A percentile compares a stretch with the other conserved stretches of the same genome.
phyloP scores from a whole-genome alignment of 1,140 invertebrate species.

The Drosophila subpulchrella region DNA sequence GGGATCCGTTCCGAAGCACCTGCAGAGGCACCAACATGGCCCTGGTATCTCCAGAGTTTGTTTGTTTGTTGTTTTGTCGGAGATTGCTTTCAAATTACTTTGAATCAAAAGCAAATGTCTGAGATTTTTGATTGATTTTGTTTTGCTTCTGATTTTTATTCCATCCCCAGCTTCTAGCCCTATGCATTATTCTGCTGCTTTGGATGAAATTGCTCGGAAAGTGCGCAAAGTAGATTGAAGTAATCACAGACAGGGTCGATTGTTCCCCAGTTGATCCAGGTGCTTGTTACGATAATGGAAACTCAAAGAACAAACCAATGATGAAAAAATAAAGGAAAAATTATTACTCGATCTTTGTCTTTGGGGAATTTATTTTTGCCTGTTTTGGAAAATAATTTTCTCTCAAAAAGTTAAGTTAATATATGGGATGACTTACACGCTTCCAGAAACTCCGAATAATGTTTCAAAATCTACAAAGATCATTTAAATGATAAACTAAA shows the following conservation, averaged over 20 bases:
- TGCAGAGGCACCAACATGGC: slow-evolving; percentile 53
- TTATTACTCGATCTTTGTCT: neutral
- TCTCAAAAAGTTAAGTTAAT: too few species aligned
- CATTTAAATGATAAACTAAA: too few species aligned
- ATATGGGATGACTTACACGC: too few species aligned
- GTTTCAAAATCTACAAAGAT: too few species aligned
- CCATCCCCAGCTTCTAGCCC: slow-evolving; percentile 1
- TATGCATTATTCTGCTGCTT: slow-evolving; percentile 43
- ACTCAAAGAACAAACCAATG: slow-evolving; percentile 13
- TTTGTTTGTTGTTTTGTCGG: slow-evolving; percentile 65
- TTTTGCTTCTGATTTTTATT: slow-evolving; percentile 37
- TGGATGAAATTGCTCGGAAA: slow-evolving; percentile 76
- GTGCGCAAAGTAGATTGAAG: slow-evolving; percentile 72
- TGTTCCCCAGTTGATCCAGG: slow-evolving; percentile 8
- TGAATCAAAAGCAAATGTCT: slow-evolving; percentile 60
- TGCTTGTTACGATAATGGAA: slow-evolving; percentile 34
- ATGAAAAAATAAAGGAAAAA: neutral
- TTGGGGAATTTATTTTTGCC: neutral
- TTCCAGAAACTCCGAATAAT: too few species aligned
- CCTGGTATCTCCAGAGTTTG: slow-evolving; percentile 57
- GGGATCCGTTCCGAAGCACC: slow-evolving; percentile 3
- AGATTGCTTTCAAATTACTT: slow-evolving; percentile 82
- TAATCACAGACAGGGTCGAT: slow-evolving; percentile 29
- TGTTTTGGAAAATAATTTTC: neutral
- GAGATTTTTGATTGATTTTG: slow-evolving; percentile 74